These are phyloP conservation scores for Rhizoglyphus robini DNA, from an alignment of 1,140 invertebrate genomes.

Conservation along the genomic window DNA sequence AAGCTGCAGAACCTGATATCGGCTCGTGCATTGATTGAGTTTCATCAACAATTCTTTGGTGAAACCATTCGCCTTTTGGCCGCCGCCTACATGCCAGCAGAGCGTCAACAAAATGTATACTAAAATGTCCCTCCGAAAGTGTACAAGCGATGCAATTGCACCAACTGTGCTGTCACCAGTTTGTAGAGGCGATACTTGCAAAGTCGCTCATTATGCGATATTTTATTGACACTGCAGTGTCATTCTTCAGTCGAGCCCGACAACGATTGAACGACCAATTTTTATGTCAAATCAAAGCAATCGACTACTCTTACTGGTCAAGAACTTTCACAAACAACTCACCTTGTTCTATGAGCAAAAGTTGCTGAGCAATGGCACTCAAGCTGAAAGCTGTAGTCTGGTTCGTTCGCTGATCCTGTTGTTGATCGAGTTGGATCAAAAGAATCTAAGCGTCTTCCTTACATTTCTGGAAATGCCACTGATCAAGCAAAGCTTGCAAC, in stretches of 20 bases:
- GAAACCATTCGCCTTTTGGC: not conserved
- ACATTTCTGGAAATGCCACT: not conserved
- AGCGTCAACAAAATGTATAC: not conserved
- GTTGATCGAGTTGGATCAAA: not conserved
- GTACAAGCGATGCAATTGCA: not conserved
- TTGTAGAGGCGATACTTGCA: not conserved
- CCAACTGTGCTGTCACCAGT: not conserved
- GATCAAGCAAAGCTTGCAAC: not conserved
- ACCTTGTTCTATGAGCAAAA: no score
- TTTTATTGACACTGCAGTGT: not conserved
- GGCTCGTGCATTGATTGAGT: not conserved
- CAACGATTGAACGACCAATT: not conserved
- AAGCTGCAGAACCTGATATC: not conserved
- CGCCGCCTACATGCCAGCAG: not conserved
- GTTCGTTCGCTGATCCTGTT: not conserved
- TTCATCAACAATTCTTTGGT: not conserved
- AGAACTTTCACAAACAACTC: no score
- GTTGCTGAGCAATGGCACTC: not conserved
- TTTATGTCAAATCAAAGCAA: no score
- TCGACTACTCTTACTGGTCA: no score
- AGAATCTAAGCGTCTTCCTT: not conserved
- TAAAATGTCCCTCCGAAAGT: not conserved
- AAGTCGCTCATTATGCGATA: not conserved
- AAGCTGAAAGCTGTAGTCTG: not conserved
- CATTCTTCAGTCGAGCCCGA: not conserved